These are phyloP conservation scores for Acleris emargana DNA, from an alignment of 2,888 invertebrate species.

Conservation along the genomic window DNA sequence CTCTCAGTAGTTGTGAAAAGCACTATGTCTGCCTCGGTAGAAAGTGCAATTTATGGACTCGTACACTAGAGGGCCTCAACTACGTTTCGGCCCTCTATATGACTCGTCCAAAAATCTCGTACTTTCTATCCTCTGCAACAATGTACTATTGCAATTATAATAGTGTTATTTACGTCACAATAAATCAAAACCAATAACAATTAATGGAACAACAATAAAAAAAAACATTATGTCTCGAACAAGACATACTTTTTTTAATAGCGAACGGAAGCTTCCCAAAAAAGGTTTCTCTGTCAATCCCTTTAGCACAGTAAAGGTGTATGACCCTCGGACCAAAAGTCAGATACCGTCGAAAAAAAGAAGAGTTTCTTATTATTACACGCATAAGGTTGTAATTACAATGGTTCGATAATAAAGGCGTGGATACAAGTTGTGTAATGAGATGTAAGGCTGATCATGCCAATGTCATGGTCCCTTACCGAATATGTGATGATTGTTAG, in stretches of 20 bases:
- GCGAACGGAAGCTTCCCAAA: constrained; percentile 14
- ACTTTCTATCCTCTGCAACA: no score
- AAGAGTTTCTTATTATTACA: not conserved
- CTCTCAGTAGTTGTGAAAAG: no score
- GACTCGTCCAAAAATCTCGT: no score
- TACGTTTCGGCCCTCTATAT: no score
- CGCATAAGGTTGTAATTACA: constrained; percentile 1
- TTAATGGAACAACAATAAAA: no score
- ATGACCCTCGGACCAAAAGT: constrained; percentile 7
- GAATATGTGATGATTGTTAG: constrained; percentile 44
- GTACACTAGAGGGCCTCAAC: no score
- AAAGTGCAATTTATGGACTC: no score
- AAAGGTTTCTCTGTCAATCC: constrained; percentile 15
- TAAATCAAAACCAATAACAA: no score
- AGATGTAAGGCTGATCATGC: constrained; percentile 39
- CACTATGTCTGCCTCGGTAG: no score
- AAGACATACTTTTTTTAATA: not conserved
- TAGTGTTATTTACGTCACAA: no score
- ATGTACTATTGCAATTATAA: no score
- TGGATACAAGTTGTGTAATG: constrained; percentile 6
- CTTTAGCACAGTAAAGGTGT: constrained; percentile 13
- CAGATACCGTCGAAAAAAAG: not conserved
- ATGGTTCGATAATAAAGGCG: not conserved
- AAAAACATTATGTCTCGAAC: not conserved
- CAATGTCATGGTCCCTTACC: constrained; percentile 50